A percentile compares a stretch with the other conserved stretches of the same genome.
phyloP scores from a whole-genome alignment of 2,888 invertebrate genomes.

The Coenonympha glycerion region DNA sequence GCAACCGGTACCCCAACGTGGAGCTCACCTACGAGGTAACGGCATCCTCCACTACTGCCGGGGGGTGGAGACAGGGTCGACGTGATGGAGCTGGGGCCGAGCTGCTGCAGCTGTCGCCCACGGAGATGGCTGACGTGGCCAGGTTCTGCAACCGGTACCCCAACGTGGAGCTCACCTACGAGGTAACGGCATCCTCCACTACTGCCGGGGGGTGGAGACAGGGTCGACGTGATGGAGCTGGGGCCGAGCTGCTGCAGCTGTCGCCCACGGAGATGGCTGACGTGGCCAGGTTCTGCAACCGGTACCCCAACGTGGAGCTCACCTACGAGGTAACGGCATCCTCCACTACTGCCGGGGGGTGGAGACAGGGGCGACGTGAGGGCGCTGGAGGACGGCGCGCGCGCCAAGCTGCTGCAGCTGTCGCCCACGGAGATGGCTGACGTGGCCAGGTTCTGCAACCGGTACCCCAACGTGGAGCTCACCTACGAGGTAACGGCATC shows the following conservation, averaged over 20 bases:
- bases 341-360: too few species aligned
- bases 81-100: too few species aligned
- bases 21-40: conserved; percentile 94
- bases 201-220: too few species aligned
- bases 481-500: conserved; percentile 91
- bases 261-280: conserved; percentile 95
- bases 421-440: conserved; percentile 95
- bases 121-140: conserved; percentile 98
- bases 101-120: conserved; percentile 85
- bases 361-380: conserved; percentile 95
- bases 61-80: too few species aligned
- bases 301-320: conserved; percentile 98
- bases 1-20: conserved; percentile 98
- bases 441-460: conserved; percentile 98
- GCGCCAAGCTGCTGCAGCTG: conserved; percentile 85
- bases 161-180: conserved; percentile 96
- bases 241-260: conserved; percentile 88
- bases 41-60: too few species aligned
- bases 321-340: conserved; percentile 92
- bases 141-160: conserved; percentile 99
- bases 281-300: conserved; percentile 98
- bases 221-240: conserved; percentile 95
- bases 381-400: conserved; percentile 94
- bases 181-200: too few species aligned
- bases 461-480: conserved; percentile 98